Evolutionary conservation across 2,113 vertebrate species (phyloP), one percentile per base, ranked within the genome.

Genomic region (Numenius arquata): DNA sequence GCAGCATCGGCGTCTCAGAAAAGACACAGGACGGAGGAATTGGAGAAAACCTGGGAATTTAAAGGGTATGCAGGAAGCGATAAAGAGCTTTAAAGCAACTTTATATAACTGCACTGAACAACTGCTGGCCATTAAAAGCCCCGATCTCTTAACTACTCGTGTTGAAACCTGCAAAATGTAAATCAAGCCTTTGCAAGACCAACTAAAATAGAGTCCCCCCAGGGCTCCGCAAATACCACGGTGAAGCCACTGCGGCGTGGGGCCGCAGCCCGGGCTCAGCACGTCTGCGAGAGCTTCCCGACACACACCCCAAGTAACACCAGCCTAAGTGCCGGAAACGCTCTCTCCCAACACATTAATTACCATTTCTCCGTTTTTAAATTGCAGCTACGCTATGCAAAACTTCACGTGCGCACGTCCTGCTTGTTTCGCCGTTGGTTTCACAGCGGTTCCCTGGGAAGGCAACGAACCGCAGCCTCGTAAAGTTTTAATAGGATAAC

Each of bases 121-220:
- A 97, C 96, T 88, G 91, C 95, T 96, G 85, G 96, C 92, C 97
- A 85, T 84, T 93, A 95, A 94, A 92, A 97, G 90, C 70, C 82
- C 82, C 56, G 65, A 95, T 96, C 81, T 95, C 93, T 70, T 81
- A 77, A 75, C 91, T 63, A 41, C 79, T 97, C 97, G 1, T 96
- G 98, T 98, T 91, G 94, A 97, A 98, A 98, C 98, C 95, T 97
- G 98, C 97, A 97, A 97, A 96, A 97, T 83, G 96, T 97, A 98
- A 98, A 98, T 95, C 96, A 97, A 97, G 90, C 94, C 96, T 97
- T 95, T 97, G 70, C 55, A 13, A 98, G 93, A 95, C 95, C 96
- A 97, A 96, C 96, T 95, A 97, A 98, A 98, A 98, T 88, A 98
- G 97, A 72, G 97, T 97, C 91, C 96, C 98, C 97, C 93, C 89